Base-by-base conservation (phyloP, 2,113 vertebrate genomes). In the Saccopteryx leptura region DNA sequence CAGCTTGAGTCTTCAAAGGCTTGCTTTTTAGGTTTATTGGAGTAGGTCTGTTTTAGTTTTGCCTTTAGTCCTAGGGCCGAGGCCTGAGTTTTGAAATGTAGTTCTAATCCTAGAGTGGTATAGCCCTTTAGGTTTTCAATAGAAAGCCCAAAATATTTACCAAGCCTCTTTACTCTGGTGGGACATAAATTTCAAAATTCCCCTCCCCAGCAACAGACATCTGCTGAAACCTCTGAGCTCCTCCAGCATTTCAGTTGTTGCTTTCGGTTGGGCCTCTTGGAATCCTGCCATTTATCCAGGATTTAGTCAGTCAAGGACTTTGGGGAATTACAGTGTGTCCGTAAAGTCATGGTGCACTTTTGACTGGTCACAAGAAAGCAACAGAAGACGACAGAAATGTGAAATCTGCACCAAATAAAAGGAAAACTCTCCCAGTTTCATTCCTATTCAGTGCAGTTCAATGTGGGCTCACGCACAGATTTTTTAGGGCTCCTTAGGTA, bases 111-210 rank as follows among this genome's bases (percentile, higher is more conserved):
- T 75, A 94, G 66, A 23, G 68, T 12, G 28, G 58, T 6, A 58
- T 31, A 19, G 12, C 52, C 15, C 19, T 63, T 74, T 6, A 68
- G 10, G 65, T 85, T 85, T 93, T 39, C 46, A 56, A 8, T 4
- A 8, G 46, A 89, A 94, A 60, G 79, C 9, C 78, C 28, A 7
- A 61, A 92, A 60, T 78, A 84, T 61, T 92, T 86, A 61, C 58
- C 7, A 65, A 11, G 33, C 21, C 21, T 72, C 52, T 61, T 9
- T 39, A 65, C 50, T n/a, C 21, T 76, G 23, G 11, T 81, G 39
- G 17, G 46, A 88, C 48, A 60, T 31, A 63, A 81, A 88, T 28
- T 8, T 31, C 65, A 50, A 71, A 58, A 10, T 12, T 66, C 8
- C 9, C 39, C 54, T 50, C 28, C 46, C 9, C 15, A 52, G 13